These are phyloP conservation scores for Aurelia aurita DNA, from an alignment of 30 jellyfish, hydroid and myxozoan species.

Conservation along the genomic window DNA sequence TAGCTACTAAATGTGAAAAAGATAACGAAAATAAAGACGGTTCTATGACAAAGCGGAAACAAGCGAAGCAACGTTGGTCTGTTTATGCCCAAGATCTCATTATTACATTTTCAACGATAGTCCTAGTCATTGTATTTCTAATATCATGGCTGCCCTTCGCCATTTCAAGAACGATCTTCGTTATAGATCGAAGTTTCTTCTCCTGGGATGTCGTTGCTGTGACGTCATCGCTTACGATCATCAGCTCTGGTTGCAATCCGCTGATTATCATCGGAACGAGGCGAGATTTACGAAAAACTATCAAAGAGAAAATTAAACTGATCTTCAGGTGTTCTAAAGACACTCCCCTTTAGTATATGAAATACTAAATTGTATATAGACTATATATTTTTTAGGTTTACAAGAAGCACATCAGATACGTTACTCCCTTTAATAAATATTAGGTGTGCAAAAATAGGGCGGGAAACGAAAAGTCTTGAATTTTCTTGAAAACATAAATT, in stretches of 20 bases:
- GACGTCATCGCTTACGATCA: slow-evolving; percentile 44
- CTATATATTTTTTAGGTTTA: too few species aligned
- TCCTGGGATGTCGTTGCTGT: slow-evolving; percentile 57
- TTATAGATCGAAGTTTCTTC: slow-evolving; percentile 34
- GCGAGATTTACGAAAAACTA: slow-evolving; percentile 38
- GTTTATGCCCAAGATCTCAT: slow-evolving; percentile 29
- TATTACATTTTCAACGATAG: slow-evolving; percentile 48
- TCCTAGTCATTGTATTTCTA: slow-evolving; percentile 40
- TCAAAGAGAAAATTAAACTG: slow-evolving; percentile 10
- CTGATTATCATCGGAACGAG: slow-evolving; percentile 54
- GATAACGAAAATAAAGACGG: not conserved
- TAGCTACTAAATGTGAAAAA: not conserved
- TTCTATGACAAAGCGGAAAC: not conserved
- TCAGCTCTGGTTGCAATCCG: slow-evolving; percentile 41
- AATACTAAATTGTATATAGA: too few species aligned
- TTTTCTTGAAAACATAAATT: too few species aligned
- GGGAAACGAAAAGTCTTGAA: too few species aligned
- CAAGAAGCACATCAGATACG: too few species aligned
- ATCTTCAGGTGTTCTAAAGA: not conserved
- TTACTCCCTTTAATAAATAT: too few species aligned
- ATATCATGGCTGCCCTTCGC: slow-evolving; percentile 60
- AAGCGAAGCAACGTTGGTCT: not conserved
- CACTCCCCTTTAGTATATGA: too few species aligned
- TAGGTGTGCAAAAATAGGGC: too few species aligned
- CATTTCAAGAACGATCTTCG: slow-evolving; percentile 37